Conservation (phyloP, 2,113 vertebrate species). For the Pterocles burchelli region DNA sequence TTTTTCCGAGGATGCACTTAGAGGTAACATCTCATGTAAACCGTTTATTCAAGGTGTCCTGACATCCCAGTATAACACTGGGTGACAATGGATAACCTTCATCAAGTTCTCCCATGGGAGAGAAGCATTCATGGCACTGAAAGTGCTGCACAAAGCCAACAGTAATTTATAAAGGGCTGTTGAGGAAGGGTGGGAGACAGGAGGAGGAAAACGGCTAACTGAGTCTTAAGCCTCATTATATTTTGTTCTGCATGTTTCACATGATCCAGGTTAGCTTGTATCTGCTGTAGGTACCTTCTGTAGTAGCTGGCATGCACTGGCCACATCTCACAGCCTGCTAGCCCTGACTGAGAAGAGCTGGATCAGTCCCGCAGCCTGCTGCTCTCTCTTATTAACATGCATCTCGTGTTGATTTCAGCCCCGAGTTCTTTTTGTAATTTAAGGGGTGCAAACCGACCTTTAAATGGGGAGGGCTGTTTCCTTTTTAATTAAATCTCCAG, state of each 20-base stretch:
- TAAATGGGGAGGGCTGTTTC: constrained; percentile 62
- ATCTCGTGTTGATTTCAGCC: background rate
- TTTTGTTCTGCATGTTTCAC: background rate
- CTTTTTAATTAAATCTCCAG: constrained; percentile 77
- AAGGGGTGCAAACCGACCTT: constrained; percentile 66
- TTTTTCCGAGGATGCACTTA: constrained; percentile 55
- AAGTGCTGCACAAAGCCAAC: constrained; percentile 24
- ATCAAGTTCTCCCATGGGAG: constrained; percentile 40
- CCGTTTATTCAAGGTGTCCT: constrained; percentile 66
- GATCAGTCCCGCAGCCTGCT: background rate
- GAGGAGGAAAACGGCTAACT: background rate
- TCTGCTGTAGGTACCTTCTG: background rate
- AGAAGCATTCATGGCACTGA: background rate
- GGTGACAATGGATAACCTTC: constrained; percentile 67
- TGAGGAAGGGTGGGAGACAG: background rate
- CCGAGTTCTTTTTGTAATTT: constrained; percentile 45
- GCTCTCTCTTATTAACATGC: constrained; percentile 48
- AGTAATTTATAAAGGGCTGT: background rate
- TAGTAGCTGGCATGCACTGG: background rate
- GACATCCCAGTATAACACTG: constrained; percentile 49
- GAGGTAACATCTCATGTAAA: constrained; percentile 58
- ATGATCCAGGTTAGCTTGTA: background rate
- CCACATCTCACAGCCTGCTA: background rate
- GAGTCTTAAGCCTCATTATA: background rate
- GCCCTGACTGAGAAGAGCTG: background rate